A percentile compares a stretch with the other conserved stretches of the same genome.
These are phyloP conservation scores for Nomada flava DNA, from an alignment of 2,888 invertebrate species.

Conservation along the genomic window DNA sequence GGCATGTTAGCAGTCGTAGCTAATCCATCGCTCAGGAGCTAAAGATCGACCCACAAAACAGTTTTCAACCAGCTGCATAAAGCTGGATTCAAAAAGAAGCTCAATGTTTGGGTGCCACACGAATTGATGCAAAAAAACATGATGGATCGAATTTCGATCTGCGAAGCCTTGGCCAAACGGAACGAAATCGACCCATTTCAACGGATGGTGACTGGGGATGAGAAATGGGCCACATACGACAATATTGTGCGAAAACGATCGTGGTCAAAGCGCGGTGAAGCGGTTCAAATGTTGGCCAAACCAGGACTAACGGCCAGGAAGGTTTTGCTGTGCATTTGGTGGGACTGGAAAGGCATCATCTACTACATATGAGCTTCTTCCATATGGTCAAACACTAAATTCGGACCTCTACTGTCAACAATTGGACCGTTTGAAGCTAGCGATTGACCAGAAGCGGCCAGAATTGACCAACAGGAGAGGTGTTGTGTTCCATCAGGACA, in stretches of 20 bases:
- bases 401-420: slow-evolving; percentile 47
- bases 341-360: slow-evolving; percentile 30
- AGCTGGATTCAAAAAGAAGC: slow-evolving; percentile 6
- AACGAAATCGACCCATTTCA: slow-evolving; percentile 29
- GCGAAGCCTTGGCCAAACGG: slow-evolving; percentile 22
- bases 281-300: slow-evolving; percentile 49
- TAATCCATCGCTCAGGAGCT: slow-evolving; percentile 20
- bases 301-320: slow-evolving; percentile 42
- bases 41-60: slow-evolving; percentile 24
- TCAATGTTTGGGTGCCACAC: slow-evolving; percentile 25
- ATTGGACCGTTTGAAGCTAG: slow-evolving; percentile 60
- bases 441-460: slow-evolving; percentile 62
- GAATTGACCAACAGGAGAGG: slow-evolving; percentile 39
- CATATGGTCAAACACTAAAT: slow-evolving; percentile 7
- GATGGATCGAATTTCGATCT: slow-evolving; percentile 16
- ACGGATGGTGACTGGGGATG: slow-evolving; percentile 28
- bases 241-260: slow-evolving; percentile 38
- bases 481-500: slow-evolving; percentile 39
- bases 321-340: slow-evolving; percentile 64
- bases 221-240: slow-evolving; percentile 18
- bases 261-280: slow-evolving; percentile 51
- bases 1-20: slow-evolving; percentile 22
- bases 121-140: slow-evolving; percentile 11
- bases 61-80: slow-evolving; percentile 23
- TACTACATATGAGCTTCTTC: slow-evolving; percentile 17